Conservation (phyloP, 2,888 invertebrate species). For the Pollenia amentaria region DNA sequence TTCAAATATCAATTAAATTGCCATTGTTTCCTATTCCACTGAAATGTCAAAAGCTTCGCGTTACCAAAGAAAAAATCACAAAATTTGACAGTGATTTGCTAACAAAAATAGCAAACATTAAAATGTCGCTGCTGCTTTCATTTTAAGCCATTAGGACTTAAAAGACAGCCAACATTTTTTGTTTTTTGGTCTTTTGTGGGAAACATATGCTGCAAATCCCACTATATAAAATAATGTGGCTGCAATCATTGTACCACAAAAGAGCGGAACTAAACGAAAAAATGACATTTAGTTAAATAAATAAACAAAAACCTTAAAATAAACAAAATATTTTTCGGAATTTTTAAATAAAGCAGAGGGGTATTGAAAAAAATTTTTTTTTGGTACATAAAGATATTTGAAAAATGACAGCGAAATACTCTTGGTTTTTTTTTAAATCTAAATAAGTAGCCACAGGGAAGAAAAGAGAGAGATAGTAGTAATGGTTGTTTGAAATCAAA, state of each 20-base stretch:
- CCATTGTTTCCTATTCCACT: neutral
- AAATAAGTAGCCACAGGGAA: neutral
- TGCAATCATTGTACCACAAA: slow-evolving; percentile 15
- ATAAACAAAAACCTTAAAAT: slow-evolving; percentile 58
- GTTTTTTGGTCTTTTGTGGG: neutral
- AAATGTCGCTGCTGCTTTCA: slow-evolving; percentile 6
- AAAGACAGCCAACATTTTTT: slow-evolving; percentile 10
- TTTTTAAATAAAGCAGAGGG: neutral
- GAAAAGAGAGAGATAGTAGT: neutral
- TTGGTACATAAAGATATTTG: slow-evolving; percentile 18
- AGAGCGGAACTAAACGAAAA: slow-evolving; percentile 65
- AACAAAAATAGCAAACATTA: slow-evolving; percentile 32
- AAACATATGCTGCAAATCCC: slow-evolving; percentile 56
- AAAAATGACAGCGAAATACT: slow-evolving; percentile 11
- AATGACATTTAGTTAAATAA: slow-evolving; percentile 67
- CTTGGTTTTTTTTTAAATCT: slow-evolving; percentile 17
- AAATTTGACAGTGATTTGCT: slow-evolving; percentile 26
- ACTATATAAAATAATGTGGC: slow-evolving; percentile 11
- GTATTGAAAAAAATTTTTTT: too few relatives aligned
- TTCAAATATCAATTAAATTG: slow-evolving; percentile 4
- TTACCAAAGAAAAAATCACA: neutral
- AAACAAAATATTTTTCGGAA: slow-evolving; percentile 19
- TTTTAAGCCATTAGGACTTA: slow-evolving; percentile 1
- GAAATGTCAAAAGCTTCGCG: neutral
- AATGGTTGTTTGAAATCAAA: slow-evolving; percentile 8